phyloP scores from a whole-genome alignment of 2,888 invertebrate genomes.

The Drosophila affinis region DNA sequence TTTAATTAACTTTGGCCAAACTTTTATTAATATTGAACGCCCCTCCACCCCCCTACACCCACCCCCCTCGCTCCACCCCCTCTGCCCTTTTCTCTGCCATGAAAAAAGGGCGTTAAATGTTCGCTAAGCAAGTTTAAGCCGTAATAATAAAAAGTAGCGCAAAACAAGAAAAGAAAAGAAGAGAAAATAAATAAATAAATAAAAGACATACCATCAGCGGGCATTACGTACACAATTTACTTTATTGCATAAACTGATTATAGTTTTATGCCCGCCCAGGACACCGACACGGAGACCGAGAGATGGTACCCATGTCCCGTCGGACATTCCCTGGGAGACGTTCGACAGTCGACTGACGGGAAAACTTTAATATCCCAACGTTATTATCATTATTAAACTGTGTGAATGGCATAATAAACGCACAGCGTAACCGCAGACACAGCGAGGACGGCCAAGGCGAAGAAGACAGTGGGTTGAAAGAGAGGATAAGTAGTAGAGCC shows the following conservation, averaged over 20 bases:
- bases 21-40: conserved; percentile 77
- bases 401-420: conserved; percentile 78
- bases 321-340: conserved; percentile 12
- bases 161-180: conserved; percentile 37
- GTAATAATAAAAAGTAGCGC: conserved; percentile 73
- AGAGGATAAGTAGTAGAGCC: not conserved
- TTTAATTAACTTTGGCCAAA: conserved; percentile 77
- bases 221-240: conserved; percentile 79
- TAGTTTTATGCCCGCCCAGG: conserved; percentile 69
- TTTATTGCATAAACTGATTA: conserved; percentile 79
- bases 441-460: conserved; percentile 15
- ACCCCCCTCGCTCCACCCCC: conserved; percentile 30
- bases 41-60: no score
- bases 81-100: not conserved
- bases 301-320: conserved; percentile 2
- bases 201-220: conserved; percentile 72
- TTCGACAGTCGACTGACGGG: conserved; percentile 44
- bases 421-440: conserved; percentile 67
- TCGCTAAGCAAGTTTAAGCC: conserved; percentile 68
- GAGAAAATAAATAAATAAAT: conserved; percentile 79
- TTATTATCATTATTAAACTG: conserved; percentile 81
- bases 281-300: conserved; percentile 11
- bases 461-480: conserved; percentile 21
- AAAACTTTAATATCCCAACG: conserved; percentile 78
- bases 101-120: conserved; percentile 47